phyloP scores from a whole-genome alignment of 2,797 vertebrate species.

The Pseudochromis fuscus region DNA sequence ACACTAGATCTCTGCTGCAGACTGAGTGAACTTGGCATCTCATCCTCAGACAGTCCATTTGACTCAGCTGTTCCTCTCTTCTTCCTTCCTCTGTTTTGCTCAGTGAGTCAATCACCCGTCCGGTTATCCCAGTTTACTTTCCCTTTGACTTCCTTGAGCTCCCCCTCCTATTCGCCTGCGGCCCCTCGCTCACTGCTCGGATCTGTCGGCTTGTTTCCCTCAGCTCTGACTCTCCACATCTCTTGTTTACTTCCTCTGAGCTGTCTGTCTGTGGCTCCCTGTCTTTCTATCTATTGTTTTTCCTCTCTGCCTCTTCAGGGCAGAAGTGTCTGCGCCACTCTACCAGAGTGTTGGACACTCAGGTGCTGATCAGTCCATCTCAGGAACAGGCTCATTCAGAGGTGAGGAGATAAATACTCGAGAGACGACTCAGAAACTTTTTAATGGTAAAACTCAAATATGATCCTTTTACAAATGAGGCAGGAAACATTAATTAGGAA shows the following conservation, averaged over 20 bases:
- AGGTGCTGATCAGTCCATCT: conserved; percentile 91
- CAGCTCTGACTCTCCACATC: conserved; percentile 16
- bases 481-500: background rate
- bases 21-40: conserved; percentile 57
- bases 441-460: background rate
- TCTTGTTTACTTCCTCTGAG: conserved; percentile 10
- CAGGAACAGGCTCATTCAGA: conserved; percentile 90
- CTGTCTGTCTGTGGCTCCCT: conserved; percentile 22
- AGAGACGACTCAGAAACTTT: background rate
- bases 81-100: conserved; percentile 45
- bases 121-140: conserved; percentile 27
- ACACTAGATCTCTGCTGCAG: conserved; percentile 43
- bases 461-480: background rate
- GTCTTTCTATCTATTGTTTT: conserved; percentile 24
- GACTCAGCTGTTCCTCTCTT: conserved; percentile 68
- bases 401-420: conserved; percentile 78
- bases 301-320: conserved; percentile 79
- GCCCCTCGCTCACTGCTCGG: conserved; percentile 2
- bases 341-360: conserved; percentile 89
- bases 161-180: background rate
- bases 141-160: conserved; percentile 8
- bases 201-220: conserved; percentile 15
- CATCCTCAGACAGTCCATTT: conserved; percentile 42
- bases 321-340: conserved; percentile 91
- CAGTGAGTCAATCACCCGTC: conserved; percentile 17